These are phyloP conservation scores for Dryas iulia DNA, from an alignment of 1,140 invertebrate genomes.

Conservation along the genomic window DNA sequence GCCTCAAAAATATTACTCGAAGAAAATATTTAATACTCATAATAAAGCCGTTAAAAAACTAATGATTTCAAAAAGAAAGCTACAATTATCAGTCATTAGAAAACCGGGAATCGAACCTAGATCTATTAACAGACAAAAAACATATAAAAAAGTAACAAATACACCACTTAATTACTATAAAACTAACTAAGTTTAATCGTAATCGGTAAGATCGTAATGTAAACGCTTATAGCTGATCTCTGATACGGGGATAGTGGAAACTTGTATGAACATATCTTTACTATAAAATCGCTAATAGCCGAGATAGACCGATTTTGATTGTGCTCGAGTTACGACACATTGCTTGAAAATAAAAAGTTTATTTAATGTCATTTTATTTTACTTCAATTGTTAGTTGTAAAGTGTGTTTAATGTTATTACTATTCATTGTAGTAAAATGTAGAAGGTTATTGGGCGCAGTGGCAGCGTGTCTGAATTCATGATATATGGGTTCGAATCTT, in stretches of 20 bases:
- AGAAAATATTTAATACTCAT: no score
- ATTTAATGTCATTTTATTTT: no score
- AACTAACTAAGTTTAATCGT: background rate
- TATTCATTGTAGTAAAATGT: background rate
- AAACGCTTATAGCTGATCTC: background rate
- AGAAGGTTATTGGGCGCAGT: background rate
- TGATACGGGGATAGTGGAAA: background rate
- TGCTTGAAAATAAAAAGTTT: background rate
- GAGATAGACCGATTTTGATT: slow-evolving; percentile 3
- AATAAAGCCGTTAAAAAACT: no score
- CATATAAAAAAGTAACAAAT: background rate
- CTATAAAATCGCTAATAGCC: background rate
- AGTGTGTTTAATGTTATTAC: background rate
- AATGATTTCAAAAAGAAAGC: no score
- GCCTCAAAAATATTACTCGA: no score
- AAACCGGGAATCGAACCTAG: background rate
- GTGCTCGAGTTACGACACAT: background rate
- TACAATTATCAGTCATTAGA: background rate
- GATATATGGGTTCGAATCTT: background rate
- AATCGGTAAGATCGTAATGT: background rate
- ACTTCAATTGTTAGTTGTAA: background rate
- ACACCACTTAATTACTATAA: background rate
- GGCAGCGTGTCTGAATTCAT: background rate
- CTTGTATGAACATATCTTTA: background rate
- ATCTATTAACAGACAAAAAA: background rate